Evolutionary conservation across 2,113 vertebrate species (phyloP), one percentile per base, ranked within the genome.

Genomic region (Pterocles gutturalis): DNA sequence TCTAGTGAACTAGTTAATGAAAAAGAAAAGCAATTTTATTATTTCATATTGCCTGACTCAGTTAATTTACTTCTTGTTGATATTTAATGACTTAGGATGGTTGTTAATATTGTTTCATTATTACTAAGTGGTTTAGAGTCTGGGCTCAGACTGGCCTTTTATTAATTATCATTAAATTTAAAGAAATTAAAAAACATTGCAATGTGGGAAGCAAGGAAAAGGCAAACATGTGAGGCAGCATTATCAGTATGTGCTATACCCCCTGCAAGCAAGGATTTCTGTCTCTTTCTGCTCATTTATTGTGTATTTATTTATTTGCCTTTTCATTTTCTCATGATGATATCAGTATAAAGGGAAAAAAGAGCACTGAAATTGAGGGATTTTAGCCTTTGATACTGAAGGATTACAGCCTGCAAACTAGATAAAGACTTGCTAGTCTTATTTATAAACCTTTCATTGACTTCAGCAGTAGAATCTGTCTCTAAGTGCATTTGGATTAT

Each of bases 221-320:
- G 46, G 16, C 65, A 78, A 43, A 75, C 6, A 2, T 70, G 12
- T 66, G 73, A 93, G 46, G 46, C 49, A 79, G 48, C 46, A 78
- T 58, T 65, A 81, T 83, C 62, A 43, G 36, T 61, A 36, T 64
- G 28, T 53, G 34, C 18, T 60, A 20, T n/a, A 29, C 25, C 49
- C 53, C 64, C 55, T 69, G 43, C 24, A 92, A 92, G 34, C 26
- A 87, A 81, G 14, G 55, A 75, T 34, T 95, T 90, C 38, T 88
- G 33, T 55, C 58, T 81, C 41, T 83, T 90, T 93, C 54, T 85
- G 61, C 34, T 90, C 13, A 15, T 89, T 92, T 89, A n/a, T 17
- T 82, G 10, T 60, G 43, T 82, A 18, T 83, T 91, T 94, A 18
- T 83, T 91, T 94, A 78, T 86, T 93, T 94, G 55, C 31, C 76